These are phyloP conservation scores for Galleria mellonella DNA, from an alignment of 1,140 invertebrate species.

Conservation along the genomic window DNA sequence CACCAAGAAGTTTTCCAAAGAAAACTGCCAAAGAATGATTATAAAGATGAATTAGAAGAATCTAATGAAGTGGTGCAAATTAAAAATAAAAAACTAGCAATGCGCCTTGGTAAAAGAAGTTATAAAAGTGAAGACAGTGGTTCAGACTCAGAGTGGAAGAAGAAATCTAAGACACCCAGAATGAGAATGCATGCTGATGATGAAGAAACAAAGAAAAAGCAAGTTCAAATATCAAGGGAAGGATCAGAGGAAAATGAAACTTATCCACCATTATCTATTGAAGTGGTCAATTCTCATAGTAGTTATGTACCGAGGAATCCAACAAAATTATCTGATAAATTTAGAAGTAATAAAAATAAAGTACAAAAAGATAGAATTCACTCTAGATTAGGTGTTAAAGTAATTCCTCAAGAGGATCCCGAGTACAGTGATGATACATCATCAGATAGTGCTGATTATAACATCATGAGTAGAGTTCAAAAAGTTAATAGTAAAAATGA, in stretches of 20 bases:
- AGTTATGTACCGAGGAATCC: slow-evolving; percentile 32
- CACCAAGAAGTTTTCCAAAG: slow-evolving; percentile 73
- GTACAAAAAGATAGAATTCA: slow-evolving; percentile 28
- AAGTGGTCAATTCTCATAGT: slow-evolving; percentile 46
- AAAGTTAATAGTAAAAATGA: slow-evolving; percentile 35
- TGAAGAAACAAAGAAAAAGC: slow-evolving; percentile 80
- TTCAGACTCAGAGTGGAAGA: slow-evolving; percentile 74
- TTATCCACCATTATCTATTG: slow-evolving; percentile 56
- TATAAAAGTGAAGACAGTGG: slow-evolving; percentile 50
- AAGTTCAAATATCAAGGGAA: slow-evolving; percentile 34
- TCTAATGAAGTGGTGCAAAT: slow-evolving; percentile 25
- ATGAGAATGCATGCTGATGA: slow-evolving; percentile 94
- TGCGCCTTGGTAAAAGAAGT: slow-evolving; percentile 59
- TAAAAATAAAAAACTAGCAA: slow-evolving; percentile 55
- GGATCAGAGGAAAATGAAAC: slow-evolving; percentile 33
- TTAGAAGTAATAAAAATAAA: slow-evolving; percentile 31
- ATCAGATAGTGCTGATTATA: slow-evolving; percentile 35
- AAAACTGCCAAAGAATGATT: slow-evolving; percentile 31
- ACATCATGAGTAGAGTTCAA: slow-evolving; percentile 58
- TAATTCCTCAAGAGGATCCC: slow-evolving; percentile 16
- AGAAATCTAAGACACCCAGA: slow-evolving; percentile 79
- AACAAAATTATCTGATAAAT: slow-evolving; percentile 51
- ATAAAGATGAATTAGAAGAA: slow-evolving; percentile 30
- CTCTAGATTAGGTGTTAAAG: slow-evolving; percentile 46
- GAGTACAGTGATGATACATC: slow-evolving; percentile 39